A percentile compares a stretch with the other conserved stretches of the same genome.
phyloP scores from a whole-genome alignment of 2,113 vertebrate species.

The Henicopernis longicauda region DNA sequence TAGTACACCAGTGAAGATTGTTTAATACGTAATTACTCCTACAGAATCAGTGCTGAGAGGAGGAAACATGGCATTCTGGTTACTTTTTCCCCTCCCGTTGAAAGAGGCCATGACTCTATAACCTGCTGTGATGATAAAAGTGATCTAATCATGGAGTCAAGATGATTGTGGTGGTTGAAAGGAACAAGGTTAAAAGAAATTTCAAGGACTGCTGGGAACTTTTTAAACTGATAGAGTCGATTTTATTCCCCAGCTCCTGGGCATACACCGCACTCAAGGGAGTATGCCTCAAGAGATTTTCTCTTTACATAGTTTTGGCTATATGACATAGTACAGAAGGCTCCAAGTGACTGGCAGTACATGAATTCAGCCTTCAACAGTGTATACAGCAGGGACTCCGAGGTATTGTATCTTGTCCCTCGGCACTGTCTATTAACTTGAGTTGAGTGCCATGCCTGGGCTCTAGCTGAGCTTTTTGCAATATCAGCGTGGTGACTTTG shows the following conservation, averaged over 20 bases:
- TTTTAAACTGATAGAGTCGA: neutral
- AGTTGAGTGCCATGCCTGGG: neutral
- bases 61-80: neutral
- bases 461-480: neutral
- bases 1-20: neutral
- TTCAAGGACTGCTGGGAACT: neutral
- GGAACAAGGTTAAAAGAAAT: neutral
- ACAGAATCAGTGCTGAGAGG: neutral
- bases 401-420: neutral
- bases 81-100: neutral
- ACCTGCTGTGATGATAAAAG: neutral
- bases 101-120: neutral
- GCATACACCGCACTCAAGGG: neutral
- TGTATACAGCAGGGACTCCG: neutral
- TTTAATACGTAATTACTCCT: neutral
- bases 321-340: neutral
- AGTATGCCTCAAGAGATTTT: neutral
- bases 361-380: fast-evolving
- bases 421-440: neutral
- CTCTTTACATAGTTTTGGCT: neutral
- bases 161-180: neutral
- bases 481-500: neutral
- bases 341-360: neutral
- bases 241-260: neutral
- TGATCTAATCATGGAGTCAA: neutral